Evolutionary conservation across 1,140 invertebrate genomes (phyloP).

Genomic region (Atta colombica): DNA sequence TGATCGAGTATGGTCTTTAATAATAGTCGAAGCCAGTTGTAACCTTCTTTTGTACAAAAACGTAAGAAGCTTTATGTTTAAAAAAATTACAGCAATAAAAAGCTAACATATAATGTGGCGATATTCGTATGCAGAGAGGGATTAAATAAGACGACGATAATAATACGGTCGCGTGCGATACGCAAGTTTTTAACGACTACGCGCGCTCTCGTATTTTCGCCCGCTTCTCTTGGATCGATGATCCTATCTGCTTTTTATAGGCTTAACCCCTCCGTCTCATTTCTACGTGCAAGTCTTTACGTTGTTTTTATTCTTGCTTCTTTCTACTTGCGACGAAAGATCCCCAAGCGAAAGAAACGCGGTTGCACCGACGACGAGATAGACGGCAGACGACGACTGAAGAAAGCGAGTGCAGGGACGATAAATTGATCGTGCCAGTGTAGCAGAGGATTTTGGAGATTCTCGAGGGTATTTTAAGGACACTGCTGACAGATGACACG

Average conservation of each 20-base stretch:
- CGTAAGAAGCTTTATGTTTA: neutral
- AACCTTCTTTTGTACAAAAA: neutral
- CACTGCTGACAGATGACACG: slow-evolving; percentile 50
- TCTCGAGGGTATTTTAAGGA: slow-evolving; percentile 50
- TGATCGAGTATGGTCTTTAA: neutral
- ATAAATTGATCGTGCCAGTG: slow-evolving; percentile 58
- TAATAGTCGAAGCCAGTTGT: neutral
- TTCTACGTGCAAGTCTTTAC: slow-evolving; percentile 54
- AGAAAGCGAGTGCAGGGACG: slow-evolving; percentile 41
- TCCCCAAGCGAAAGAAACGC: slow-evolving; percentile 34
- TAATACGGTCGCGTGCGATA: slow-evolving; percentile 47
- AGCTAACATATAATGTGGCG: neutral
- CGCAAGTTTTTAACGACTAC: slow-evolving; percentile 46
- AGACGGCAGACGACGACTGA: slow-evolving; percentile 26
- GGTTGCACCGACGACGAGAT: slow-evolving; percentile 14
- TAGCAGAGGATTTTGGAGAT: slow-evolving; percentile 47
- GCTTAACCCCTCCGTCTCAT: slow-evolving; percentile 33
- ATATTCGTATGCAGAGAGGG: slow-evolving; percentile 14
- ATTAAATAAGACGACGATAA: slow-evolving; percentile 52
- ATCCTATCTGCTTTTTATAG: slow-evolving; percentile 57
- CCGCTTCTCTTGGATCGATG: slow-evolving; percentile 47
- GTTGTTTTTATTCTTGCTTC: slow-evolving; percentile 33
- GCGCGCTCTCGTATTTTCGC: neutral
- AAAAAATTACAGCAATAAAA: slow-evolving; percentile 24
- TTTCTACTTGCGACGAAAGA: slow-evolving; percentile 4